Conservation (phyloP, 2,888 invertebrate genomes). For the Synanthedon andrenaeformis region DNA sequence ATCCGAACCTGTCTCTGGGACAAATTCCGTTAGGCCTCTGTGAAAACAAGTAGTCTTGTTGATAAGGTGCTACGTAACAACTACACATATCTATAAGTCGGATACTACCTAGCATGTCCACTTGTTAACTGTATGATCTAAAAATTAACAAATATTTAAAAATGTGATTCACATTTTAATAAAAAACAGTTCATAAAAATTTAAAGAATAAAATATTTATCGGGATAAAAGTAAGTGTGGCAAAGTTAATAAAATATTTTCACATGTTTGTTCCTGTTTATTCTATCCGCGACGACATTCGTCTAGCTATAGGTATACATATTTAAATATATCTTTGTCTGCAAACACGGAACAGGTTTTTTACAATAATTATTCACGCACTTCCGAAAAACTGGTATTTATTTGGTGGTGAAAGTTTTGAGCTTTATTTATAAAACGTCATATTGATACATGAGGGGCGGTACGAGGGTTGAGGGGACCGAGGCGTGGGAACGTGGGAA, state of each 20-base stretch:
- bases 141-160: too few relatives aligned
- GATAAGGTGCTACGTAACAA: background rate
- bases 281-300: background rate
- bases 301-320: background rate
- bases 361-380: slow-evolving; percentile 24
- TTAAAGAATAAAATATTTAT: too few relatives aligned
- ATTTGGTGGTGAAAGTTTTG: slow-evolving; percentile 52
- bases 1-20: slow-evolving; percentile 29
- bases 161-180: too few relatives aligned
- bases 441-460: slow-evolving; percentile 23
- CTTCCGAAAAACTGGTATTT: slow-evolving; percentile 32
- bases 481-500: slow-evolving; percentile 38
- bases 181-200: too few relatives aligned
- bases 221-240: too few relatives aligned
- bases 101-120: too few relatives aligned
- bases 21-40: slow-evolving; percentile 31
- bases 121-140: too few relatives aligned
- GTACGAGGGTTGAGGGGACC: slow-evolving; percentile 17
- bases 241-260: too few relatives aligned
- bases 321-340: background rate
- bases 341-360: slow-evolving; percentile 15
- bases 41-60: slow-evolving; percentile 9
- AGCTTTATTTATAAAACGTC: slow-evolving; percentile 39
- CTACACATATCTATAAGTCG: background rate
- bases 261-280: too few relatives aligned